A percentile compares a stretch with the other conserved stretches of the same genome.
Conservation (phyloP, 2,113 vertebrate species). For the Chloropsis hardwickii region DNA sequence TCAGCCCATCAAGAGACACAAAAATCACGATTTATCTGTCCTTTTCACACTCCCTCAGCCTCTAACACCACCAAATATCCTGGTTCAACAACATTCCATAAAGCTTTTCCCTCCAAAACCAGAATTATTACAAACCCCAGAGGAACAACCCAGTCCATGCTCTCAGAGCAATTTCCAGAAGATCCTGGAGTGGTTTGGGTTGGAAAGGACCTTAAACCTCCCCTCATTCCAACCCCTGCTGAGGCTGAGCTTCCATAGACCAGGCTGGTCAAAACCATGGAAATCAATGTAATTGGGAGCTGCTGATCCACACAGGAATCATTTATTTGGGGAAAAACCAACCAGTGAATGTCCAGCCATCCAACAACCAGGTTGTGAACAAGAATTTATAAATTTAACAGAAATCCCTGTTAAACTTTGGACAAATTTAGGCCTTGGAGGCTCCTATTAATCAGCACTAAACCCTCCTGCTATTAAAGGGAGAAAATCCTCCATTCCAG, state of each 20-base stretch:
- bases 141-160: fast-evolving
- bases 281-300: not conserved
- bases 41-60: not conserved
- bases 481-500: not conserved
- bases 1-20: not conserved
- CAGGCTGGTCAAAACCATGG: fast-evolving
- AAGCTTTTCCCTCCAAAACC: not conserved
- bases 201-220: not conserved
- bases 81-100: not conserved
- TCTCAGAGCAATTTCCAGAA: not conserved
- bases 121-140: not conserved
- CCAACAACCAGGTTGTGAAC: not conserved
- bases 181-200: not conserved
- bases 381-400: not conserved
- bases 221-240: not conserved
- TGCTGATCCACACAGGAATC: not conserved
- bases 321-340: not conserved
- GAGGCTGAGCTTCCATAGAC: not conserved
- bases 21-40: not conserved
- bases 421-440: not conserved
- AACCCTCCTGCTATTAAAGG: not conserved
- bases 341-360: fast-evolving
- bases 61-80: not conserved
- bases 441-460: not conserved
- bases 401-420: not conserved